A percentile compares a stretch with the other conserved stretches of the same genome.
Conservation (phyloP, 2,113 vertebrate genomes). For the Tragelaphus scriptus region DNA sequence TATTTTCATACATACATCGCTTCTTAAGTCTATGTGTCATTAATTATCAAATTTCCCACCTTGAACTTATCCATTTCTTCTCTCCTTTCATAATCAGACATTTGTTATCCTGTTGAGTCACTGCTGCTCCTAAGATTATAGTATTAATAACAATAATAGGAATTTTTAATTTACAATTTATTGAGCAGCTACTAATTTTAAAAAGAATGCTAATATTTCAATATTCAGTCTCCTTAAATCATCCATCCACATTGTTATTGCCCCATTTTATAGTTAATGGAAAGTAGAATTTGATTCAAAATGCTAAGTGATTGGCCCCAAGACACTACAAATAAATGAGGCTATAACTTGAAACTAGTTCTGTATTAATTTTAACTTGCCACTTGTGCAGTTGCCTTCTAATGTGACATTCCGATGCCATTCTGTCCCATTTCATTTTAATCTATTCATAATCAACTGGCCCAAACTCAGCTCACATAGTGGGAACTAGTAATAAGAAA, state of each 20-base stretch:
- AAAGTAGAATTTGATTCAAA: background rate
- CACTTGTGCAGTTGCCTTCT: background rate
- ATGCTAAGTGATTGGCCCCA: background rate
- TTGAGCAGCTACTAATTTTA: background rate
- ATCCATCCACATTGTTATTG: background rate
- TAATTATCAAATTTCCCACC: background rate
- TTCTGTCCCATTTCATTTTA: background rate
- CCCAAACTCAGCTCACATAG: background rate
- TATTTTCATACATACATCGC: background rate
- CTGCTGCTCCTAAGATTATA: background rate
- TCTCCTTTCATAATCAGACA: background rate
- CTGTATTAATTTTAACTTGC: background rate
- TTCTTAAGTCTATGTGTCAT: background rate
- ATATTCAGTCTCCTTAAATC: background rate
- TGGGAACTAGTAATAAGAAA: background rate
- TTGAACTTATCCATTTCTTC: background rate
- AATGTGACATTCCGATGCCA: background rate
- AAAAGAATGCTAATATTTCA: background rate
- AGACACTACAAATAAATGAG: background rate
- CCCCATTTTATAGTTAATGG: background rate
- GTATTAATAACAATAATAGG: background rate
- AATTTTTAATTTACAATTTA: background rate
- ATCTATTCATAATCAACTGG: background rate
- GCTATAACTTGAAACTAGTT: background rate
- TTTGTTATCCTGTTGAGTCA: background rate